Percentiles rank a stretch among this genome's conserved stretches.
Evolutionary conservation across 2,888 invertebrate genomes (phyloP).

Genomic region (Idaea aversata): DNA sequence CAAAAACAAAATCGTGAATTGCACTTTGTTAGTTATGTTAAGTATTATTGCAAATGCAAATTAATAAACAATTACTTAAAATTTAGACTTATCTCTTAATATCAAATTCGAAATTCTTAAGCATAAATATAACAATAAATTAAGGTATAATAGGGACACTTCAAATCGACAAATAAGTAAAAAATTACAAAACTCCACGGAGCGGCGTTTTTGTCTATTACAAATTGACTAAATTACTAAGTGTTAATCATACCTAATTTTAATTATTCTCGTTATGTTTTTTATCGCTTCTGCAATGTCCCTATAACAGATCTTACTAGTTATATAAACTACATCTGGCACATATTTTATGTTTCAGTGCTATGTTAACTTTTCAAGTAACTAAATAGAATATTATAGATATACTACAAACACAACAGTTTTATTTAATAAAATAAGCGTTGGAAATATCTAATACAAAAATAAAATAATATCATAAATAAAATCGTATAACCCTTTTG

Average conservation of each 20-base stretch:
- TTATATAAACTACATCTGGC: slow-evolving; percentile 40
- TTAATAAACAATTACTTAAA: slow-evolving; percentile 10
- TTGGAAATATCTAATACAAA: background rate
- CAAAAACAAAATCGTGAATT: background rate
- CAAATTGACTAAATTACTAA: too few species aligned
- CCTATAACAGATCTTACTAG: slow-evolving; percentile 27
- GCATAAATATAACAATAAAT: background rate
- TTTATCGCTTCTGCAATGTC: background rate
- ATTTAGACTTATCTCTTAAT: slow-evolving; percentile 8
- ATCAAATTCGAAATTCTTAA: slow-evolving; percentile 5
- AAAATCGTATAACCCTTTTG: slow-evolving; percentile 11
- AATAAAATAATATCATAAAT: slow-evolving; percentile 5
- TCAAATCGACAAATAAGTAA: background rate
- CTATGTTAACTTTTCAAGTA: slow-evolving; percentile 2
- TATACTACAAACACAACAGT: background rate
- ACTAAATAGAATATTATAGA: slow-evolving; percentile 2
- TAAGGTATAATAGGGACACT: background rate
- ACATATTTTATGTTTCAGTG: slow-evolving; percentile 32
- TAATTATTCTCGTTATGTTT: background rate
- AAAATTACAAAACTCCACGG: background rate
- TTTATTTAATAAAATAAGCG: background rate
- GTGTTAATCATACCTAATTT: background rate
- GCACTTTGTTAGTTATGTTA: background rate
- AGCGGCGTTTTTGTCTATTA: background rate
- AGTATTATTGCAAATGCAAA: slow-evolving; percentile 4